Conservation (phyloP, 2,888 invertebrate genomes). For the Anorthoa munda region DNA sequence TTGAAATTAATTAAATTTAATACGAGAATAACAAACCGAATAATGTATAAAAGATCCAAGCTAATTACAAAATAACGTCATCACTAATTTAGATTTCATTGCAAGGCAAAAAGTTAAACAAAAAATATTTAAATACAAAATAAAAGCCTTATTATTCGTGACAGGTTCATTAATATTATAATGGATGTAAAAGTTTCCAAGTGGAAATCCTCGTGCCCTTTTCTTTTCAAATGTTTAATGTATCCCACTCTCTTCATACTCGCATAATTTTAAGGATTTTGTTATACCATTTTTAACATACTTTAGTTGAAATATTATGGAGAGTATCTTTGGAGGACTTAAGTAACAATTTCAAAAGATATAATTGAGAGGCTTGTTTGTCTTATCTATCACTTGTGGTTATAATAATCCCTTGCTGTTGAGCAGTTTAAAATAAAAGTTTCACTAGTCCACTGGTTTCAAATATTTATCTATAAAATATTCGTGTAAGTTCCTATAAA, state of each 20-base stretch:
- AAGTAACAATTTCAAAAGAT: not conserved
- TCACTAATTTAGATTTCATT: conserved; percentile 25
- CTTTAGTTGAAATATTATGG: conserved; percentile 6
- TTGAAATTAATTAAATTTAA: conserved; percentile 11
- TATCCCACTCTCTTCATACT: conserved; percentile 38
- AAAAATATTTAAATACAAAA: conserved; percentile 28
- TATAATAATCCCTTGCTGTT: no score
- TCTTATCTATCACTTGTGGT: not conserved
- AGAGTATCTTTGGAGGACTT: not conserved
- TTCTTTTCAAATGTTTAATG: conserved; percentile 59
- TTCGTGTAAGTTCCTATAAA: not conserved
- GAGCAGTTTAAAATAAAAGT: no score
- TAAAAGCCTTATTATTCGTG: conserved; percentile 49
- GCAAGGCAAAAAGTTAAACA: conserved; percentile 7
- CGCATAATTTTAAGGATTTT: conserved; percentile 32
- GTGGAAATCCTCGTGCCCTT: conserved; percentile 52
- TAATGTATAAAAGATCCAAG: not conserved
- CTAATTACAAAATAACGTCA: conserved; percentile 11
- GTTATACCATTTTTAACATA: conserved; percentile 5
- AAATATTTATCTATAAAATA: not conserved
- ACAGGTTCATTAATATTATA: conserved; percentile 58
- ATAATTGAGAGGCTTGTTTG: not conserved
- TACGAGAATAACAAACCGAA: not conserved
- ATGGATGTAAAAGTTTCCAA: conserved; percentile 58
- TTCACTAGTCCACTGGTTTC: not conserved